Conservation (phyloP, 2,888 invertebrate genomes). For the Therioaphis trifolii region DNA sequence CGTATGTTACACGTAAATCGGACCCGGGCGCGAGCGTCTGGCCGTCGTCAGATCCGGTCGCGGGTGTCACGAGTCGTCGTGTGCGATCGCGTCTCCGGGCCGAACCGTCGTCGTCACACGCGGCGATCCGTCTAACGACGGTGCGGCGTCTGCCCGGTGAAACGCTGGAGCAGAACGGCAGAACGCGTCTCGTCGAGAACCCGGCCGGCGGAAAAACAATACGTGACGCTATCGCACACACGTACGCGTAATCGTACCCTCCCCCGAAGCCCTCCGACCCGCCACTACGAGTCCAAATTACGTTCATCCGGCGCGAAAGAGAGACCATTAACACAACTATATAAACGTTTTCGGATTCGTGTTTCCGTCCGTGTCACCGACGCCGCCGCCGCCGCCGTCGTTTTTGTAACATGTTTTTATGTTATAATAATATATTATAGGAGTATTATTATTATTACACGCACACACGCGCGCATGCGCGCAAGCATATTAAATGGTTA, state of each 20-base stretch:
- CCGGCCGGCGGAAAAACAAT: too few species aligned
- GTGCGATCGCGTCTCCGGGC: neutral
- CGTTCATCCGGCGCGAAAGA: constrained; percentile 32
- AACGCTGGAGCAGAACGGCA: neutral
- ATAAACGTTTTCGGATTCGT: neutral
- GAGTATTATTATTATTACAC: too few species aligned
- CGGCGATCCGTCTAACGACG: neutral
- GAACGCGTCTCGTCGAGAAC: neutral
- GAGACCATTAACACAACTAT: too few species aligned
- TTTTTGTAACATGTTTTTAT: neutral
- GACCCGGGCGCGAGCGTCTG: neutral
- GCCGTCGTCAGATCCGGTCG: too few species aligned
- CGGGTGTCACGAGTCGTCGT: too few species aligned
- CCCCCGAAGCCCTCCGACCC: too few species aligned
- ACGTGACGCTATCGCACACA: too few species aligned
- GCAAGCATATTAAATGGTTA: neutral
- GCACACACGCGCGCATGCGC: too few species aligned
- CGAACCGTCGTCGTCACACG: neutral
- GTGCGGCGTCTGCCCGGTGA: neutral
- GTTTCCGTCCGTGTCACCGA: constrained; percentile 17
- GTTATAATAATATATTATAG: neutral
- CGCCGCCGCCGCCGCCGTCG: too few species aligned
- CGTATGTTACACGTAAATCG: neutral
- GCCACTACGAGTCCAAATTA: neutral
- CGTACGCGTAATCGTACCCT: too few species aligned